Evolutionary conservation across 2,888 invertebrate genomes (phyloP).

Genomic region (Crocallis elinguaria): DNA sequence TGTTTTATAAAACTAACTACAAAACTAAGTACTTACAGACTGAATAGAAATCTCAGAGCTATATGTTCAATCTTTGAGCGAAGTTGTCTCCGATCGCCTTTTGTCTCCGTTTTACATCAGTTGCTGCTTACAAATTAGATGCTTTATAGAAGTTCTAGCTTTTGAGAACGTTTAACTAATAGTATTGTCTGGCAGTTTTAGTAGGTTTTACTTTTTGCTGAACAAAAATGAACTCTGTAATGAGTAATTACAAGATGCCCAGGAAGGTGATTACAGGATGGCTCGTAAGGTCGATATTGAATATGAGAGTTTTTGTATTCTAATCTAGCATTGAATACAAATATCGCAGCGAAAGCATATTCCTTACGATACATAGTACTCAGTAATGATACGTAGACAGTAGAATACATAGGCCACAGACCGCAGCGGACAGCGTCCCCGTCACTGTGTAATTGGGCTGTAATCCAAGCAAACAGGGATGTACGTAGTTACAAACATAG

Average conservation of each 20-base stretch:
- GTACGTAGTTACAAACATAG: too few relatives aligned
- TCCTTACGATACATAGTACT: too few relatives aligned
- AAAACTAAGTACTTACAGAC: too few relatives aligned
- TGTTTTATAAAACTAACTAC: slow-evolving; percentile 9
- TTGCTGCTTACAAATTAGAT: slow-evolving; percentile 27
- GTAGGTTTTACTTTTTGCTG: not conserved
- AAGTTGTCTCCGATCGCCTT: slow-evolving; percentile 19
- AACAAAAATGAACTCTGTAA: too few relatives aligned
- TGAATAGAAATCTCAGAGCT: slow-evolving; percentile 26
- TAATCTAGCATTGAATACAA: not conserved
- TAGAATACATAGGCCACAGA: slow-evolving; percentile 25
- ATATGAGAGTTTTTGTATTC: too few relatives aligned
- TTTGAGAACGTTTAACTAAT: not conserved
- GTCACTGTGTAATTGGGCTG: slow-evolving; percentile 38
- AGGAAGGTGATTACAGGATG: too few relatives aligned
- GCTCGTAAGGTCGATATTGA: too few relatives aligned
- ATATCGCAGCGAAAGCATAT: not conserved
- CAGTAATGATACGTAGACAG: not conserved
- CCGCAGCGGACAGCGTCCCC: slow-evolving; percentile 34
- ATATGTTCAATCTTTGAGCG: slow-evolving; percentile 28
- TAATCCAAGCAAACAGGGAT: slow-evolving; percentile 24
- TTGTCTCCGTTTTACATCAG: slow-evolving; percentile 27
- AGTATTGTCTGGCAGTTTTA: not conserved
- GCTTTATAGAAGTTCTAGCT: slow-evolving; percentile 10
- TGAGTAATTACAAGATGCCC: too few relatives aligned